Base-by-base conservation (phyloP, 2,113 vertebrate genomes). In the Vicugna pacos region DNA sequence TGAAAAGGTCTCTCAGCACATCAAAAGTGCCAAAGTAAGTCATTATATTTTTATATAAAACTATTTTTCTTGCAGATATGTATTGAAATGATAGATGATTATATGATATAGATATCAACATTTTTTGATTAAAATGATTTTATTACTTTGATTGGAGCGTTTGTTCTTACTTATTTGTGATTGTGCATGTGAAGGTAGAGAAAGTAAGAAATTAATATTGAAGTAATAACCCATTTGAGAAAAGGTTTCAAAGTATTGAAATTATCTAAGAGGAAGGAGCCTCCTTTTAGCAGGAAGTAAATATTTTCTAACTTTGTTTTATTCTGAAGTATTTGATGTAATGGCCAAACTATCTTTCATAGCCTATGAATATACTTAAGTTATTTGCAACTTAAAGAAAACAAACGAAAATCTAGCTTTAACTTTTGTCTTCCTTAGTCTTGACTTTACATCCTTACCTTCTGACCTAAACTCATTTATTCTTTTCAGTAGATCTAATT, bases 1-100 rank as follows among this genome's bases (percentile, higher is more conserved):
- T 83, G 99, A 99, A 95, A 99, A 99, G 97, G 99, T 99, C 28
- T 99, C 99, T 85, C 99, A 99, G 65, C 99, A 99, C 97, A 99
- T 99, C 98, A 99, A 97, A 98, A 98, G 99, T 20, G 99, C 99
- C 62, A 98, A 99, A 98, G 99, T 99, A 97, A 98, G 98, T 92
- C 70, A 54, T 81, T 38, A 4, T 30, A 35, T 67, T 91, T 94
- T 88, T 70, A 38, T 65, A 56, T 20, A 73, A 73, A 50, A 69
- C 9, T 16, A 3, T 76, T 95, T 94, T 89, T 76, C 22, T 28
- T 87, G 0, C 48, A 17, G 46, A 3, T 6, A 14, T 75, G 16
- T 84, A 11, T 79, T 15, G 83, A 75, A 72, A 10, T 73, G 72
- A 30, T 69, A n/a, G 11, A 9, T 81, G 42, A 32, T 30, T 38